A percentile compares a stretch with the other conserved stretches of the same genome.
phyloP scores from a whole-genome alignment of 1,140 invertebrate species.

The Hyles euphorbiae region DNA sequence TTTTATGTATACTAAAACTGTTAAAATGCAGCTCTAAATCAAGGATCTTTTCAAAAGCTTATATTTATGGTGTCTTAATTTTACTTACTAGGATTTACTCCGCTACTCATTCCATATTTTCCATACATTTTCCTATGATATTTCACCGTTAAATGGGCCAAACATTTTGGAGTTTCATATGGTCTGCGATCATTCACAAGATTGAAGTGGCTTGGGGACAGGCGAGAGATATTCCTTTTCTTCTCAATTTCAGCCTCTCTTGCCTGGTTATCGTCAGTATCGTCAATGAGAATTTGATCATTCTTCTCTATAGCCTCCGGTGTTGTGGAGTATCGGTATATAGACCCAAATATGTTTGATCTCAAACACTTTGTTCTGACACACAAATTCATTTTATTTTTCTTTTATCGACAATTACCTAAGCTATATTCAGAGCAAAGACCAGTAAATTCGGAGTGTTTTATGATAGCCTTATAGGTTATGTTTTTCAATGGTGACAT shows the following conservation, averaged over 20 bases:
- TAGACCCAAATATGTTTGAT: slow-evolving; percentile 31
- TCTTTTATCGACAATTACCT: no score
- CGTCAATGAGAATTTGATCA: slow-evolving; percentile 53
- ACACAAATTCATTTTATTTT: slow-evolving; percentile 48
- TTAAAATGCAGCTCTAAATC: no score
- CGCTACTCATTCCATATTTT: slow-evolving; percentile 58
- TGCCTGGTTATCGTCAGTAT: slow-evolving; percentile 47
- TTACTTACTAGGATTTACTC: slow-evolving; percentile 62
- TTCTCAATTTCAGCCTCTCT: slow-evolving; percentile 55
- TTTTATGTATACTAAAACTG: no score
- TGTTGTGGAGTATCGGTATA: slow-evolving; percentile 45
- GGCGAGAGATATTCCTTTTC: slow-evolving; percentile 56
- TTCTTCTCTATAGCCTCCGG: slow-evolving; percentile 45
- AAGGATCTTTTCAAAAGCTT: no score
- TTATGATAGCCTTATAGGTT: slow-evolving; percentile 11
- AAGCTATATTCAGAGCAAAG: no score
- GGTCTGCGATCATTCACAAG: slow-evolving; percentile 46
- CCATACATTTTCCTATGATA: slow-evolving; percentile 65
- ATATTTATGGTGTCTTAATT: background rate
- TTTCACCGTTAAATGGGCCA: slow-evolving; percentile 62
- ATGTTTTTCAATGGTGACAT: background rate
- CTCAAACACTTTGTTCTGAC: slow-evolving; percentile 35
- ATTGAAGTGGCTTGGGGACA: slow-evolving; percentile 48
- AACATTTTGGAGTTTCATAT: slow-evolving; percentile 43
- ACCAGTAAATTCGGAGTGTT: no score